Conservation (phyloP, 2,888 invertebrate genomes). For the Rhagonycha fulva region DNA sequence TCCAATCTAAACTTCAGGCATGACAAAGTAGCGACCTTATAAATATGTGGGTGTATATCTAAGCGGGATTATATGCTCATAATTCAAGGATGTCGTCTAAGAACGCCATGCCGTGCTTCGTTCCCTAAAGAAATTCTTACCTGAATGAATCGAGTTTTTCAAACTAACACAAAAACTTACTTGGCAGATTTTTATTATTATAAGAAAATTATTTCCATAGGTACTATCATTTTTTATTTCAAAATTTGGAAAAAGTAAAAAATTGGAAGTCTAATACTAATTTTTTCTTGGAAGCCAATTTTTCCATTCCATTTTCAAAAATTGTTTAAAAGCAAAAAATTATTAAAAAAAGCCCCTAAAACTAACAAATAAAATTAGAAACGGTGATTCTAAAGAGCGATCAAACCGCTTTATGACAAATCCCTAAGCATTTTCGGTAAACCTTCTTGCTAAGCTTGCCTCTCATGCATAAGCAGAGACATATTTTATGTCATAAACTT, state of each 20-base stretch:
- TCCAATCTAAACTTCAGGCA: constrained; percentile 58
- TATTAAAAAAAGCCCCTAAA: neutral
- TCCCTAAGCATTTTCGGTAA: constrained; percentile 26
- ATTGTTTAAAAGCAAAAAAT: neutral
- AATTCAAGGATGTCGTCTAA: constrained; percentile 51
- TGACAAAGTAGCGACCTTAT: constrained; percentile 57
- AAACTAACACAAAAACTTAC: constrained; percentile 2
- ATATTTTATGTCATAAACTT: constrained; percentile 43
- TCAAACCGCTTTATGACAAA: constrained; percentile 27
- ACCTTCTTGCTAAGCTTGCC: constrained; percentile 30
- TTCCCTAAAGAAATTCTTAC: constrained; percentile 33
- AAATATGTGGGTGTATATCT: constrained; percentile 55
- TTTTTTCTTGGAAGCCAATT: neutral
- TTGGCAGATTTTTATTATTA: neutral
- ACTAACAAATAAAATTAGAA: constrained; percentile 1
- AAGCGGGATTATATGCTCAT: constrained; percentile 53
- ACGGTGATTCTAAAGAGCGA: constrained; percentile 15
- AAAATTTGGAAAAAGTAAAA: neutral
- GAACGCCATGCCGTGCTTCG: constrained; percentile 39
- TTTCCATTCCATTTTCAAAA: neutral
- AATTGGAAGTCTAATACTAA: neutral
- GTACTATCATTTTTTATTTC: neutral
- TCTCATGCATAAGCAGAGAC: constrained; percentile 37
- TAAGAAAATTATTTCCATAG: neutral
- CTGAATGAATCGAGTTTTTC: constrained; percentile 21